A percentile compares a stretch with the other conserved stretches of the same genome.
phyloP scores from a whole-genome alignment of 2,888 invertebrate genomes.

The Orthosia gothica region DNA sequence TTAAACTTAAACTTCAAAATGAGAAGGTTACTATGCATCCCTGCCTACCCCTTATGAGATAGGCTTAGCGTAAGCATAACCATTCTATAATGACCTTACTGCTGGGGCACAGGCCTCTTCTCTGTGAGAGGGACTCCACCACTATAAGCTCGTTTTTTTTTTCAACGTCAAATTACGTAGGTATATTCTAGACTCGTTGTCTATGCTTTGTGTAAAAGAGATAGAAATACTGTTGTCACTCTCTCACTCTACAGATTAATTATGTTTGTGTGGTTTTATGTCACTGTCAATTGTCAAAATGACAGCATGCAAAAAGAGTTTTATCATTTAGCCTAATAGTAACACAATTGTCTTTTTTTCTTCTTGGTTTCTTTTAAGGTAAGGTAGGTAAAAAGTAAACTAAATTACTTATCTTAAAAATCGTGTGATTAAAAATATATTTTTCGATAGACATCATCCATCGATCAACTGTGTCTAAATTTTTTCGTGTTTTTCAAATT shows the following conservation, averaged over 20 bases:
- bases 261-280: constrained; percentile 59
- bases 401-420: neutral
- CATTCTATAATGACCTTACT: too few relatives aligned
- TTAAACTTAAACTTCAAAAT: too few relatives aligned
- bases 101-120: too few relatives aligned
- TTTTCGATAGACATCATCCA: neutral
- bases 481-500: neutral
- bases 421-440: neutral
- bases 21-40: too few relatives aligned
- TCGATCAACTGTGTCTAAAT: constrained; percentile 6
- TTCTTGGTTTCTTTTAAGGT: neutral
- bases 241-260: constrained; percentile 44
- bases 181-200: neutral
- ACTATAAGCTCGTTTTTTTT: too few relatives aligned
- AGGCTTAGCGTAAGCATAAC: too few relatives aligned
- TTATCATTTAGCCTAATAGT: constrained; percentile 37
- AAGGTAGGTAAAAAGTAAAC: neutral
- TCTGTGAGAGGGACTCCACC: too few relatives aligned
- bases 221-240: constrained; percentile 38
- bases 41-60: too few relatives aligned
- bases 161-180: too few relatives aligned
- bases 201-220: constrained; percentile 22
- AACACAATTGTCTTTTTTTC: constrained; percentile 54
- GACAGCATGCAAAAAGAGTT: constrained; percentile 56
- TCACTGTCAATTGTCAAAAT: constrained; percentile 42